Percentiles rank a stretch among this genome's conserved stretches.
Evolutionary conservation across 2,888 invertebrate species (phyloP).

Genomic region (Clusia tigrina): DNA sequence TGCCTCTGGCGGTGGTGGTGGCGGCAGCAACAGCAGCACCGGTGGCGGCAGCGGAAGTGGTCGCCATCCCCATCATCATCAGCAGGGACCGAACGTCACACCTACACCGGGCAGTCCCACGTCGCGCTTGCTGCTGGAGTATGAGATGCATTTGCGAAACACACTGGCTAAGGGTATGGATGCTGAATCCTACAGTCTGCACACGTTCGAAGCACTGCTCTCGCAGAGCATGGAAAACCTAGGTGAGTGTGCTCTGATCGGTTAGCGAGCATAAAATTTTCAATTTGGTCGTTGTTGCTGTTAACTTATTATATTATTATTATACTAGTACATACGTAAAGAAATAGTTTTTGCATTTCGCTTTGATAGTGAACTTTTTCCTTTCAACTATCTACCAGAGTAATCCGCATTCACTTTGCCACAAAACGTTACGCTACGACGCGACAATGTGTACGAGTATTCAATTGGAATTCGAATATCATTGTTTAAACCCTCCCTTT

Average conservation of each 20-base stretch:
- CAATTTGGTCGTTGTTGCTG: neutral
- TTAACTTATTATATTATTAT: no score
- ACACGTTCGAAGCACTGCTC: conserved; percentile 90
- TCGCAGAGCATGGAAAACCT: conserved; percentile 96
- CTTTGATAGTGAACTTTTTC: neutral
- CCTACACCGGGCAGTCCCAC: conserved; percentile 85
- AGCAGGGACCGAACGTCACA: conserved; percentile 74
- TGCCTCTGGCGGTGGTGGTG: conserved; percentile 50
- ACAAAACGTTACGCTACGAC: no score
- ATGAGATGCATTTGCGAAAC: conserved; percentile 92
- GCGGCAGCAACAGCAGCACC: conserved; percentile 26
- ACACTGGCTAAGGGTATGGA: conserved; percentile 95
- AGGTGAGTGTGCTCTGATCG: conserved; percentile 68
- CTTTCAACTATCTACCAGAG: neutral
- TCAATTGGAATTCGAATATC: neutral
- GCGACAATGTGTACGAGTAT: no score
- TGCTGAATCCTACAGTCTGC: conserved; percentile 91
- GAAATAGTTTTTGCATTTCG: no score
- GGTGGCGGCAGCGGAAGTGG: conserved; percentile 27
- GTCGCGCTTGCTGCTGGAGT: conserved; percentile 84
- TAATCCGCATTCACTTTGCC: neutral
- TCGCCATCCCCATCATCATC: conserved; percentile 73
- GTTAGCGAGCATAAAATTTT: neutral
- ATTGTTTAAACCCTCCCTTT: no score
- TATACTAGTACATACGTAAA: no score